These are phyloP conservation scores for Cydia splendana DNA, from an alignment of 1,140 invertebrate genomes.

Conservation along the genomic window DNA sequence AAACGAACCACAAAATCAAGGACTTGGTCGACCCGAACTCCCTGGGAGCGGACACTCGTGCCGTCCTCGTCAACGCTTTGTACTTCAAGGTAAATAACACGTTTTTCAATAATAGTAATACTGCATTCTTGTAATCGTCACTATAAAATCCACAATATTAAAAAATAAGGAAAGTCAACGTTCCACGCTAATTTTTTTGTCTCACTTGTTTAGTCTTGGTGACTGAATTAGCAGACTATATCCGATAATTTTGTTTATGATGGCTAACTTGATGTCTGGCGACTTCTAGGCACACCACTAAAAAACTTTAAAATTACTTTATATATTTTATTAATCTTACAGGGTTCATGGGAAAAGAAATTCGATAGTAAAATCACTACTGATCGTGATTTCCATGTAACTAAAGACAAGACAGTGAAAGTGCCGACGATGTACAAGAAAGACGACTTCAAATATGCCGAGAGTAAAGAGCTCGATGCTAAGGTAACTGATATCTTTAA, in stretches of 20 bases:
- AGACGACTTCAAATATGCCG: constrained; percentile 51
- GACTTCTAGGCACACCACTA: background rate
- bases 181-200: too few species aligned
- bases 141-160: too few species aligned
- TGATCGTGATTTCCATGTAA: constrained; percentile 58
- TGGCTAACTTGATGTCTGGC: background rate
- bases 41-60: constrained; percentile 61
- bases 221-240: too few species aligned
- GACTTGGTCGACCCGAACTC: constrained; percentile 76
- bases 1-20: constrained; percentile 82
- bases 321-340: constrained; percentile 36
- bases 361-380: constrained; percentile 48
- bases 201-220: too few species aligned
- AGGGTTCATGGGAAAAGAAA: constrained; percentile 61
- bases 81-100: constrained; percentile 82
- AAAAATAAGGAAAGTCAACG: too few species aligned
- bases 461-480: constrained; percentile 58
- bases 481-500: constrained; percentile 43
- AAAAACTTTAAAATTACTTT: background rate
- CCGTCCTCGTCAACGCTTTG: constrained; percentile 85
- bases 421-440: constrained; percentile 59
- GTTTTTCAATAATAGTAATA: too few species aligned
- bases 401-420: constrained; percentile 51
- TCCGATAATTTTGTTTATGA: too few species aligned
- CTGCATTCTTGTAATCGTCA: too few species aligned